Percentiles rank a stretch among this genome's conserved stretches.
phyloP scores from a whole-genome alignment of 1,140 invertebrate species.

The Trichonephila clavata region DNA sequence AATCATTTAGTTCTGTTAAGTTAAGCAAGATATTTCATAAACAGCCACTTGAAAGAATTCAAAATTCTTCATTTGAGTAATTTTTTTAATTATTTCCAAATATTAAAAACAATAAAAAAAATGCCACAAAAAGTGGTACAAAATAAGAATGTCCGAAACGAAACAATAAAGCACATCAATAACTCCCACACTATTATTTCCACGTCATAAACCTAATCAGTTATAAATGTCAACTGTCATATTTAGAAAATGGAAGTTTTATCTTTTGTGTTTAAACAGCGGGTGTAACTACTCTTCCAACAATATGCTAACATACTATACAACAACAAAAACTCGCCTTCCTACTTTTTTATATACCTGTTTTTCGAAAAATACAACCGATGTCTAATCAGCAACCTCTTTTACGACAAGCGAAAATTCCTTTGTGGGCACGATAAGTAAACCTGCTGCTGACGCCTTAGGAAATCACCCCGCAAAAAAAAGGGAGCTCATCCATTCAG shows the following conservation, averaged over 20 bases:
- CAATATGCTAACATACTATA: neutral
- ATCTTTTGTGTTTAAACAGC: neutral
- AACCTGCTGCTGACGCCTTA: conserved; percentile 57
- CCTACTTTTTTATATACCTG: neutral
- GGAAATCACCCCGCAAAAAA: conserved; percentile 47
- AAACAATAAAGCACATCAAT: no score
- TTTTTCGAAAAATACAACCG: conserved; percentile 1
- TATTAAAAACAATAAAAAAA: no score
- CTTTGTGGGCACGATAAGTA: conserved; percentile 47
- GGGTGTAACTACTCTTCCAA: neutral
- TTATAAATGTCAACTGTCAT: neutral
- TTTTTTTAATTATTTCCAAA: no score
- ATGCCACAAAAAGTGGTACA: no score
- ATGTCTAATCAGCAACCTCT: conserved; percentile 47
- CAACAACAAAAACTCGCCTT: neutral
- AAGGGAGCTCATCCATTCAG: neutral
- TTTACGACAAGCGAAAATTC: conserved; percentile 51
- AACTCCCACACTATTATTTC: neutral
- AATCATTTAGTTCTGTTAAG: no score
- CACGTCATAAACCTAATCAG: neutral
- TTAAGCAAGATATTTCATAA: no score
- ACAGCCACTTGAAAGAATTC: no score
- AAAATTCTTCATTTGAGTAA: no score
- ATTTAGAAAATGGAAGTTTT: neutral
- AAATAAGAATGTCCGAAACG: no score